These are phyloP conservation scores for Parauchenoglanis punctatus DNA, from an alignment of 2,797 vertebrate genomes.

Conservation along the genomic window DNA sequence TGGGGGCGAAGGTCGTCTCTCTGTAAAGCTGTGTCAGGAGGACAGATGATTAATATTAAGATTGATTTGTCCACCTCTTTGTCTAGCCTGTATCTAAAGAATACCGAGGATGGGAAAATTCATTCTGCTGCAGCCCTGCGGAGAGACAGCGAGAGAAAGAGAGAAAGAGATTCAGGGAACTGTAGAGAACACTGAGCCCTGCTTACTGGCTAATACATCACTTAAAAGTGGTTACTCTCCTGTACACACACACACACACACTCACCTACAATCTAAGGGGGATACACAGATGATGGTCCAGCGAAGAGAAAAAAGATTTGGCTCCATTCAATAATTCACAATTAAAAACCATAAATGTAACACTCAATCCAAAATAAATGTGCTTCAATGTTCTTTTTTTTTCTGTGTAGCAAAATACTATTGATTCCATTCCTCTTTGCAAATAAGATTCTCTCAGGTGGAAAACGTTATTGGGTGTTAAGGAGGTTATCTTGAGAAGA, in stretches of 20 bases:
- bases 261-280: background rate
- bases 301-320: slow-evolving; percentile 27
- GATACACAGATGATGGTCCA: slow-evolving; percentile 34
- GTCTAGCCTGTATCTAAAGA: slow-evolving; percentile 53
- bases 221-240: slow-evolving; percentile 6
- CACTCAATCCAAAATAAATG: slow-evolving; percentile 38
- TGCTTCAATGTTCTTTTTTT: slow-evolving; percentile 22
- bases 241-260: background rate
- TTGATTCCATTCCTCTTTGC: slow-evolving; percentile 48
- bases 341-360: slow-evolving; percentile 40
- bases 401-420: slow-evolving; percentile 34
- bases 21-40: slow-evolving; percentile 56
- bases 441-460: slow-evolving; percentile 43
- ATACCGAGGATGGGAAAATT: slow-evolving; percentile 37
- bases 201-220: slow-evolving; percentile 39
- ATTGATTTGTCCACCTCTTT: slow-evolving; percentile 53
- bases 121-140: slow-evolving; percentile 26
- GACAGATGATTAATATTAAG: slow-evolving; percentile 66
- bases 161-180: slow-evolving; percentile 21
- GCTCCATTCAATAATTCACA: slow-evolving; percentile 31
- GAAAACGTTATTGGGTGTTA: slow-evolving; percentile 44
- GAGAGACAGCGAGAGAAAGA: background rate
- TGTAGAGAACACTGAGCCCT: slow-evolving; percentile 24
- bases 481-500: slow-evolving; percentile 49
- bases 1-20: slow-evolving; percentile 64